Evolutionary conservation across 2,113 vertebrate genomes (phyloP).

Genomic region (Stigmatopora argus): DNA sequence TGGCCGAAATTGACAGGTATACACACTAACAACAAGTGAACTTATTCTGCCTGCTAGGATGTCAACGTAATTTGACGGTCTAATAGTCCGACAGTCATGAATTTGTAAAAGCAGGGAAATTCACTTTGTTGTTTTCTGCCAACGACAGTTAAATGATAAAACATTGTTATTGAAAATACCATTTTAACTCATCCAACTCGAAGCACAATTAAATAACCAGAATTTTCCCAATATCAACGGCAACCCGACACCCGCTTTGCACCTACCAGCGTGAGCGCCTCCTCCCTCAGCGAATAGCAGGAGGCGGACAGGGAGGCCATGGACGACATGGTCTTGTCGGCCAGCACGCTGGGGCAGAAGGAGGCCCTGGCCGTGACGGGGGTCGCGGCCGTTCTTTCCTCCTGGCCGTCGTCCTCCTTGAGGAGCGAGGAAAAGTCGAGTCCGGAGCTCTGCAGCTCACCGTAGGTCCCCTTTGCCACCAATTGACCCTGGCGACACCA

Average conservation of each 20-base stretch:
- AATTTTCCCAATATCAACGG: not conserved
- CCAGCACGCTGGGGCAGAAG: conserved; percentile 70
- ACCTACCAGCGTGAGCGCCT: conserved; percentile 64
- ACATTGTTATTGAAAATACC: no score
- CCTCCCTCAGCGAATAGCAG: conserved; percentile 78
- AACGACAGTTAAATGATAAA: no score
- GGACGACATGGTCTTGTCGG: conserved; percentile 79
- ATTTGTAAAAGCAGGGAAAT: no score
- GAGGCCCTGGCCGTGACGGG: conserved; percentile 21
- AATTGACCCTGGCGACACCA: conserved; percentile 74
- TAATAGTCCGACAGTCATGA: no score
- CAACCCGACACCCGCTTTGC: not conserved
- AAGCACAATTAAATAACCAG: not conserved
- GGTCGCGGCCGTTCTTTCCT: conserved; percentile 28
- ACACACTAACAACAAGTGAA: no score
- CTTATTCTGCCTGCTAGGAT: no score
- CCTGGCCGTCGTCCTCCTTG: conserved; percentile 77
- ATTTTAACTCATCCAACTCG: no score
- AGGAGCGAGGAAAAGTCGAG: conserved; percentile 88
- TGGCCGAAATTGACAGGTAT: no score
- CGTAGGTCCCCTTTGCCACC: conserved; percentile 82
- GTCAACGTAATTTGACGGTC: no score
- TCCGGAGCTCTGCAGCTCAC: conserved; percentile 80
- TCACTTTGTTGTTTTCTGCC: no score
- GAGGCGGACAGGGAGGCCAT: conserved; percentile 82